Evolutionary conservation across 2,888 invertebrate genomes (phyloP).

Genomic region (Cyaniris semiargus): DNA sequence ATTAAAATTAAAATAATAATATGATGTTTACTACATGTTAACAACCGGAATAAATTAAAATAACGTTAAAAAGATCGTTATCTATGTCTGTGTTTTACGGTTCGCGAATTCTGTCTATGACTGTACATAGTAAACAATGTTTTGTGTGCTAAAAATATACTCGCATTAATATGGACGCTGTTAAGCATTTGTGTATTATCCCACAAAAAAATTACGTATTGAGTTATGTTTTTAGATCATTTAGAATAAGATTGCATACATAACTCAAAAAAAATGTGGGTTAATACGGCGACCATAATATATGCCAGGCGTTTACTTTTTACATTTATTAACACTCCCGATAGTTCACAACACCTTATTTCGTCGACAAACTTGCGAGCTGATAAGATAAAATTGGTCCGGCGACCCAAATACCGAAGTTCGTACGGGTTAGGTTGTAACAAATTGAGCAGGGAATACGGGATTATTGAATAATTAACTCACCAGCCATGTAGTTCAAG

Average conservation of each 20-base stretch:
- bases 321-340: conserved; percentile 49
- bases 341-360: conserved; percentile 50
- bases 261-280: too few relatives aligned
- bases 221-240: too few relatives aligned
- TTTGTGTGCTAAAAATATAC: conserved; percentile 25
- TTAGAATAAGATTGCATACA: too few relatives aligned
- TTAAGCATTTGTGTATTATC: too few relatives aligned
- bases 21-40: not conserved
- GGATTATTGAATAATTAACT: conserved; percentile 48
- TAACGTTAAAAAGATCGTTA: conserved; percentile 8
- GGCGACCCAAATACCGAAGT: conserved; percentile 44
- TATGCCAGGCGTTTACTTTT: conserved; percentile 14
- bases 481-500: conserved; percentile 76
- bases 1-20: not conserved
- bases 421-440: not conserved
- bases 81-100: conserved; percentile 2
- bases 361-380: conserved; percentile 53
- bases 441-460: not conserved
- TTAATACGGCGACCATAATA: not conserved
- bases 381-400: conserved; percentile 61
- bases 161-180: not conserved
- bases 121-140: conserved; percentile 27
- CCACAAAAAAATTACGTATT: too few relatives aligned
- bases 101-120: conserved; percentile 17
- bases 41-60: not conserved